phyloP scores from a whole-genome alignment of 1,140 invertebrate species.

The Psix sp. region DNA sequence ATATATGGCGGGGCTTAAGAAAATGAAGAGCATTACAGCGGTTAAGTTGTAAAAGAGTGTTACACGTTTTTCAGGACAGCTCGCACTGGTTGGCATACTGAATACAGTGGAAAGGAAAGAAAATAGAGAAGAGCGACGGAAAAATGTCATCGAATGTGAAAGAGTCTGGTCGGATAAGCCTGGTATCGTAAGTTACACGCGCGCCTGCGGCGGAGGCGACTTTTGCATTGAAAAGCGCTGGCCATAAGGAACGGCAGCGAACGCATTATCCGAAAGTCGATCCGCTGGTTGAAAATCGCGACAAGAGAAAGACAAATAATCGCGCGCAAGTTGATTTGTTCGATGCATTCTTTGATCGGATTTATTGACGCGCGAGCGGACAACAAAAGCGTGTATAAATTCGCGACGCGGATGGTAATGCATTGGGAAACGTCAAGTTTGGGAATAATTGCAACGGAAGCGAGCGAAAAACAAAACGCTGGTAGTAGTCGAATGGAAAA shows the following conservation, averaged over 20 bases:
- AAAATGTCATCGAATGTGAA: constrained; percentile 47
- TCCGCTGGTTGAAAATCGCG: constrained; percentile 7
- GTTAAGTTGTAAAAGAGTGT: constrained; percentile 11
- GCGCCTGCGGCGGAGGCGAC: not conserved
- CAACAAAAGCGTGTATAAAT: constrained; percentile 17
- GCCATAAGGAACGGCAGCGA: not conserved
- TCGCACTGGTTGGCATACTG: constrained; percentile 8
- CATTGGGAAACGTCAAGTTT: constrained; percentile 7
- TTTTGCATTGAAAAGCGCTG: constrained; percentile 7
- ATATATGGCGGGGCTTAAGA: constrained; percentile 3
- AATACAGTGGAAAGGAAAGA: constrained; percentile 11
- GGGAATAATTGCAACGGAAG: constrained; percentile 16
- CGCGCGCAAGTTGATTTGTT: constrained; percentile 19
- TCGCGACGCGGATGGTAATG: not conserved
- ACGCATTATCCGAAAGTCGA: constrained; percentile 7
- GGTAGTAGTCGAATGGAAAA: constrained; percentile 14
- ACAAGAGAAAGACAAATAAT: constrained; percentile 17
- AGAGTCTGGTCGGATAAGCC: constrained; percentile 29
- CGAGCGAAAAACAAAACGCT: constrained; percentile 2
- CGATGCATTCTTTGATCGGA: constrained; percentile 17
- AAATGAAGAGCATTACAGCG: constrained; percentile 19
- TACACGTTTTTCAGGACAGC: constrained; percentile 12
- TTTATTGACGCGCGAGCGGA: constrained; percentile 11
- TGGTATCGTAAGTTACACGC: constrained; percentile 20
- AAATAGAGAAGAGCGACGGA: constrained; percentile 27